These are phyloP conservation scores for Dinocampus coccinellae DNA, from an alignment of 2,888 invertebrate species.

Conservation along the genomic window DNA sequence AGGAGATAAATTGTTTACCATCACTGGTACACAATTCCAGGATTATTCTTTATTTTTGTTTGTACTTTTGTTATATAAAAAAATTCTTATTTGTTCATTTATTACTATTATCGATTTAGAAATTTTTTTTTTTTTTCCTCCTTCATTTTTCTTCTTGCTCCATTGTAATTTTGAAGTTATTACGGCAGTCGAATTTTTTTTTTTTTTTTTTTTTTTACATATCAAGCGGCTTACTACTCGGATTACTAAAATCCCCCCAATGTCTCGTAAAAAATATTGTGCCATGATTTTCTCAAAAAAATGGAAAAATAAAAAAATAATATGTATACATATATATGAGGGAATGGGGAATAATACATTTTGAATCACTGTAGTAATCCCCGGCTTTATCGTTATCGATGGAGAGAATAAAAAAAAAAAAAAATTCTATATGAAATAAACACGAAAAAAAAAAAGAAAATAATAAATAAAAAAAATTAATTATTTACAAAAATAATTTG, in stretches of 20 bases:
- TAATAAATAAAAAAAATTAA: too few species aligned
- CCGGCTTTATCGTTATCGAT: slow-evolving; percentile 4
- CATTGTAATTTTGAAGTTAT: background rate
- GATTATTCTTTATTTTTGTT: background rate
- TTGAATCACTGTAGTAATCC: background rate
- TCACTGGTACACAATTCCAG: background rate
- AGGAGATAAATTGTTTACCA: background rate
- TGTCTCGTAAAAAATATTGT: slow-evolving; percentile 1
- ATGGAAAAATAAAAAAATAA: background rate
- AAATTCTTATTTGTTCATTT: too few species aligned
- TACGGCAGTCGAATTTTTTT: background rate
- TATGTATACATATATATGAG: background rate
- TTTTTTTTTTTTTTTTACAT: too few species aligned
- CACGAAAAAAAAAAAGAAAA: background rate
- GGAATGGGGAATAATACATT: background rate
- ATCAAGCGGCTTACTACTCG: background rate
- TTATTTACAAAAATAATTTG: background rate
- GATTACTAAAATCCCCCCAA: background rate
- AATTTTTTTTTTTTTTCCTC: background rate
- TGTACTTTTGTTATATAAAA: background rate
- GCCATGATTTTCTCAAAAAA: background rate
- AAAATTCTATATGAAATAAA: background rate
- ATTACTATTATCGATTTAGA: too few species aligned
- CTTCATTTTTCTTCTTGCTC: background rate
- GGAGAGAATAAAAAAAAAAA: background rate